Base-by-base conservation (phyloP, 1,140 invertebrate genomes). In the Drosophila pruinosa region DNA sequence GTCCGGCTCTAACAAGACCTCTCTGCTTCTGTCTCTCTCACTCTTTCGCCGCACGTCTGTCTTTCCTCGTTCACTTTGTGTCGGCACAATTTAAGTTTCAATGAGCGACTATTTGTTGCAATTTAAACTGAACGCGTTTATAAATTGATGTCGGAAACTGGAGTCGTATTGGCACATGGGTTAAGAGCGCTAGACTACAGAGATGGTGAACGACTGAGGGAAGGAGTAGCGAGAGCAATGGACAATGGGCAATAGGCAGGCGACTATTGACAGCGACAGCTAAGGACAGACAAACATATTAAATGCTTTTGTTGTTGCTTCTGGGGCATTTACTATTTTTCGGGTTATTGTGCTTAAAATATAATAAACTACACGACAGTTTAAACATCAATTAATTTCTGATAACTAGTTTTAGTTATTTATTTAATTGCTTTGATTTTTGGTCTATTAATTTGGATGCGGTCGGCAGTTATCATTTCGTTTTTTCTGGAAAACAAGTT, bases 91-190 rank as follows among this genome's bases (percentile, higher is more conserved):
- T 88, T 88, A 89, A 88, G 82, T 82, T 88, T 89, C 82, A 88
- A 88, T 88, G 86, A 82, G 82, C 82, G 82, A 88, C 82, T 88
- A 88, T 88, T 88, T 88, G 82, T 88, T 88, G 82, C 82, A 88
- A 88, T 88, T 88, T 88, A 88, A 88, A 68, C 83, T 82, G 82
- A 88, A 88, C 82, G 82, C 83, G 71, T 88, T 88, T 82, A 89
- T 88, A 88, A 88, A 88, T 88, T 88, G 82, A 88, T 68, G 82
- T 75, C 74, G 78, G 71, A 75, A 88, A 82, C 76, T 69, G 73
- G 45, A 72, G 68, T 62, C 77, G 50, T 31, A 48, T 21, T 22
- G 26, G 26, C 67, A 72, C 61, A 61, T 48, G 45, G 17, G 59
- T 5, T 8, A 12, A 14, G 4, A 15, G 10, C 5, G 34, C 3